Evolutionary conservation across 2,888 invertebrate species (phyloP), one percentile per base, ranked within the genome.

Genomic region (Nysson spinosus): DNA sequence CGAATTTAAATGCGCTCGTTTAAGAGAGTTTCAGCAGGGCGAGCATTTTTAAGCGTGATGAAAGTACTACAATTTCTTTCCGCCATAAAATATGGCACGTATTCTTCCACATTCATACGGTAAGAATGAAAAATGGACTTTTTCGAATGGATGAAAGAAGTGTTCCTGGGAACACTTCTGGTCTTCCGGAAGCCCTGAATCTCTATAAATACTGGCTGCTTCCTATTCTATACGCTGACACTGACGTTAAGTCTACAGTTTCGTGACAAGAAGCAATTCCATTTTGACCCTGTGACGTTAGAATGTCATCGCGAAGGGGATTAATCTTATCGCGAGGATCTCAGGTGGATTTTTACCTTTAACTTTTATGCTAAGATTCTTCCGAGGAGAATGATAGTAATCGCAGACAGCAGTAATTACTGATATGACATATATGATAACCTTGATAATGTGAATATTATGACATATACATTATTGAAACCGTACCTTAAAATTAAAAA

Each of bases 251-350:
- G 19, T 46, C 30, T 7, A 9, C 35, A 9, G 1, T 14, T 51
- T 58, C 61, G 60, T 60, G 66, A 66, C 60, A 60, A 39, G 63
- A 60, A 63, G 58, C 66, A 50, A 66, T 70, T 62, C 49, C 57
- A 52, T 56, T 51, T 32, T 51, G 35, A 24, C 39, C 52, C 56
- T 46, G 56, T 28, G 28, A 28, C 28, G 28, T 9, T 6, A 28
- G 51, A 34, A 39, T 34, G 50, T 52, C 51, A 56, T 55, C 54
- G 57, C 56, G 58, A 52, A 57, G 22, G 34, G 51, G 57, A 44
- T 57, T 17, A 39, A 34, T 34, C 11, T 9, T 12, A 16, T n/a
- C 34, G 34, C 3, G 34, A 4, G 34, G 11, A 3, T 34, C 14
- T 3, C 34, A 16, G 4, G 34, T 9, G 14, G 14, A 14, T 6